Conservation (phyloP, 92 coral and sea anemone species). For the Siderastrea siderea region DNA sequence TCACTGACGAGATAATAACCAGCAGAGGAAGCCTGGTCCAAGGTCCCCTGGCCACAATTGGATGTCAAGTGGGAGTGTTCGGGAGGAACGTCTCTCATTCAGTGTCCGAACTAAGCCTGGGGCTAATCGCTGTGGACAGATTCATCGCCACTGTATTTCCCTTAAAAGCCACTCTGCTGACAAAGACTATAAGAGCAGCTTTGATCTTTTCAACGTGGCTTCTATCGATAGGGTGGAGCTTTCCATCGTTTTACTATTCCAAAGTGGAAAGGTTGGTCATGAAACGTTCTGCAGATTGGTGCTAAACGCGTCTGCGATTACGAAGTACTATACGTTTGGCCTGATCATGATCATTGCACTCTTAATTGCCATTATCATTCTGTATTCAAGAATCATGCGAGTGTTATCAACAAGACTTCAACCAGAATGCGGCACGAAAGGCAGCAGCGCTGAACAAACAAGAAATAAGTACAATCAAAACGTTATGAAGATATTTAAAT, state of each 20-base stretch:
- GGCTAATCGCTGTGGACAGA: slow-evolving; percentile 21
- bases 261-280: neutral
- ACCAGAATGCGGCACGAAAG: too few species aligned
- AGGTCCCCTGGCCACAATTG: slow-evolving; percentile 4
- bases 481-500: too few species aligned
- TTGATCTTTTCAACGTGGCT: slow-evolving; percentile 2
- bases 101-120: slow-evolving; percentile 8
- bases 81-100: neutral
- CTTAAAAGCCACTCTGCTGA: slow-evolving; percentile 13
- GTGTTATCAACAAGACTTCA: too few species aligned
- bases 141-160: slow-evolving; percentile 21
- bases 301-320: too few species aligned
- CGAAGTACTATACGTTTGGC: too few species aligned
- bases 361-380: too few species aligned
- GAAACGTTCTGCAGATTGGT: neutral
- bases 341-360: too few species aligned
- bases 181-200: neutral
- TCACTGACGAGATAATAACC: slow-evolving; percentile 20
- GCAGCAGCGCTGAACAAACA: too few species aligned
- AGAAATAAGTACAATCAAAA: too few species aligned
- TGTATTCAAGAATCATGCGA: too few species aligned
- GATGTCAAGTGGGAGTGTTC: slow-evolving; percentile 13
- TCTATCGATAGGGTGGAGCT: neutral
- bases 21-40: slow-evolving; percentile 8
- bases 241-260: neutral